A percentile compares a stretch with the other conserved stretches of the same genome.
phyloP scores from a whole-genome alignment of 2,797 vertebrate species.

The Pangasius djambal region DNA sequence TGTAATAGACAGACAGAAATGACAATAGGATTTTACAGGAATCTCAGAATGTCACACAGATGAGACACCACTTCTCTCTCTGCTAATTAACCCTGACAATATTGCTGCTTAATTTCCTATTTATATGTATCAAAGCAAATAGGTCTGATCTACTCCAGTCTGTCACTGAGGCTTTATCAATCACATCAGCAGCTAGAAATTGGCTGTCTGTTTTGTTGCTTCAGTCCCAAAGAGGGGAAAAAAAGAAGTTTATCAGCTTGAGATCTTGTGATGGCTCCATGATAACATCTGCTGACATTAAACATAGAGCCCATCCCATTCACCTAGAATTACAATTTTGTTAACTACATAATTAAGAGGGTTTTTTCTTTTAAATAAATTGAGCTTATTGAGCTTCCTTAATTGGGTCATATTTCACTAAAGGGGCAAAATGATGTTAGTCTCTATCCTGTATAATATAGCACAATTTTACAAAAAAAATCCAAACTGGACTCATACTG shows the following conservation, averaged over 20 bases:
- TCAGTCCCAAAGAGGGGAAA: constrained; percentile 73
- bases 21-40: constrained; percentile 83
- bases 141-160: constrained; percentile 81
- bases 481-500: constrained; percentile 2
- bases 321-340: constrained; percentile 38
- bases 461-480: background rate
- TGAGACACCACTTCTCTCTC: constrained; percentile 79
- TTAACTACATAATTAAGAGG: constrained; percentile 51
- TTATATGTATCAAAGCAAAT: constrained; percentile 84
- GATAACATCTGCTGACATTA: constrained; percentile 74
- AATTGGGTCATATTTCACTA: constrained; percentile 25
- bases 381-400: constrained; percentile 22
- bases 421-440: constrained; percentile 4
- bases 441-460: background rate
- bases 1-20: constrained; percentile 75
- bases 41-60: constrained; percentile 85
- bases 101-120: constrained; percentile 90
- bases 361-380: constrained; percentile 39
- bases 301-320: constrained; percentile 71
- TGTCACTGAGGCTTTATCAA: constrained; percentile 89
- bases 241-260: constrained; percentile 79
- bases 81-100: constrained; percentile 92
- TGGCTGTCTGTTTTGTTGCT: constrained; percentile 64
- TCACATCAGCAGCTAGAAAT: constrained; percentile 84
- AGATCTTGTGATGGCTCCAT: constrained; percentile 78